Evolutionary conservation across 2,113 vertebrate genomes (phyloP), one percentile per base, ranked within the genome.

Genomic region (Drymodes brunneopygia): DNA sequence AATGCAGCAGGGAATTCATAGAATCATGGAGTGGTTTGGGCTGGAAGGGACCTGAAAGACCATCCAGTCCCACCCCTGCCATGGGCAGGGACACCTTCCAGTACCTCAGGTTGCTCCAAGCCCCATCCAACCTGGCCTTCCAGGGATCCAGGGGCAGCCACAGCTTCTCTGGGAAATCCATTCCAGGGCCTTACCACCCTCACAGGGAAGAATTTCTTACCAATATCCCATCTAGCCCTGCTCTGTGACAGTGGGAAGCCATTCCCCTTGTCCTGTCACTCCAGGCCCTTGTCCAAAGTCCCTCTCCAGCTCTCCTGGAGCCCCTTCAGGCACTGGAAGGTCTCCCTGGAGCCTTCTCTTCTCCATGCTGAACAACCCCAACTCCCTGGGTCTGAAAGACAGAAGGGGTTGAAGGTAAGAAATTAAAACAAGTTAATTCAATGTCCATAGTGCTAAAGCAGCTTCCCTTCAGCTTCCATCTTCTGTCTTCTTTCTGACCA

Each of bases 121-220:
- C 6, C 23, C 9, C 0, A 0, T 53, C 40, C 61, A 42, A 0
- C 35, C n/a, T 36, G 48, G 18, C 40, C 70, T 69, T 9, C 27
- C 62, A 75, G 62, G n/a, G n/a, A 53, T 47, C 51, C 60, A 48
- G 22, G 22, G 3, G 15, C 47, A 83, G 40, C 31, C 71, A 69
- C 40, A 77, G 71, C 62, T 90, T 6, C 35, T 62, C 35, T 83
- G 54, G 25, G 12, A 22, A 69, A 1, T 31, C 29, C 47, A 25
- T 54, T 35, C 35, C 40, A 75, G 31, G 20, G 17, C 8, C 53
- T 82, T 5, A 0, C 2, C 7, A 7, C 14, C 4, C 61, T 61
- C 47, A 5, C 11, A 67, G 9, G 4, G 2, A 47, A 66, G 3
- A 15, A 61, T 61, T 82, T 2, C 19, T 40, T 38, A 0, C 31